Evolutionary conservation across 23 tunicate genomes (phyloP).

Genomic region (Halocynthia roretzi): DNA sequence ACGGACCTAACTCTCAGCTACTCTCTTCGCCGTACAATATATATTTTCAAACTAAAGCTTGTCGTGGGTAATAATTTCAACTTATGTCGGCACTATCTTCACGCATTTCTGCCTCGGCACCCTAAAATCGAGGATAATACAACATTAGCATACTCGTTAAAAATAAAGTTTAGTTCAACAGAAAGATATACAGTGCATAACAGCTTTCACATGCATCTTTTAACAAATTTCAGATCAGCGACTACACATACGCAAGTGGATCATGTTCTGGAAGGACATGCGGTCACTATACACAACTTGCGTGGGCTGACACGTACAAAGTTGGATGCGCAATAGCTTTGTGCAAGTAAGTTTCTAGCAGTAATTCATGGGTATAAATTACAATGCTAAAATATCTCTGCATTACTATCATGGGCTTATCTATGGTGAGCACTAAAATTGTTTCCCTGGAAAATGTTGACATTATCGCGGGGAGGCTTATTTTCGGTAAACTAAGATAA

Average conservation of each 20-base stretch:
- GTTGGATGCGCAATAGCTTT: constrained; percentile 26
- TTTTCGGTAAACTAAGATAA: too few species aligned
- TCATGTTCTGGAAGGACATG: background rate
- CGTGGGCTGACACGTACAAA: constrained; percentile 20
- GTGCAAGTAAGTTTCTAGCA: constrained; percentile 16
- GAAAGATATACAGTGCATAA: background rate
- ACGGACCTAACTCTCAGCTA: too few species aligned
- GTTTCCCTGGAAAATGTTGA: too few species aligned
- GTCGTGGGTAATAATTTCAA: too few species aligned
- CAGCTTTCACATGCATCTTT: background rate
- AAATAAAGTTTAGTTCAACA: background rate
- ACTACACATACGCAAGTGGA: background rate
- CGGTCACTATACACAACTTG: constrained; percentile 27
- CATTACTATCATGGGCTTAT: too few species aligned
- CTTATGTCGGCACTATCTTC: too few species aligned
- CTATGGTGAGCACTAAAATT: too few species aligned
- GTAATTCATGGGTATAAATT: background rate
- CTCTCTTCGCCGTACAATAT: too few species aligned
- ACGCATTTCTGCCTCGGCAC: too few species aligned
- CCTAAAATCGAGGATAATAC: background rate
- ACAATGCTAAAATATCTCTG: too few species aligned
- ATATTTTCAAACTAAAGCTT: too few species aligned
- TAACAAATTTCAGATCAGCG: background rate
- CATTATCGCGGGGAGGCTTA: too few species aligned
- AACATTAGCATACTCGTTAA: background rate